Evolutionary conservation across 2,113 vertebrate genomes (phyloP).

Genomic region (Indri indri): DNA sequence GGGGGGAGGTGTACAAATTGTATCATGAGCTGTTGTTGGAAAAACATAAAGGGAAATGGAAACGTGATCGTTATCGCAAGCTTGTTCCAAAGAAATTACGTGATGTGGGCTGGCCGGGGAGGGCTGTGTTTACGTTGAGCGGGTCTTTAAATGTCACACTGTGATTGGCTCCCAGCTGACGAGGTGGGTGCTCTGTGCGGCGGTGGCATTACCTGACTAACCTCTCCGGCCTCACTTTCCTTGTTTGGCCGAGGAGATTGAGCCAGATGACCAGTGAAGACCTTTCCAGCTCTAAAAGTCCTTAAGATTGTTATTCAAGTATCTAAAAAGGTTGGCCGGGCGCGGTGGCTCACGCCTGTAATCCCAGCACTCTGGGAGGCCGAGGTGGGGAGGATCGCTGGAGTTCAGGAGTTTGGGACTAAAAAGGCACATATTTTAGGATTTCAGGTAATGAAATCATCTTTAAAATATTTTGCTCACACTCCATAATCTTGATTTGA

Average conservation of each 20-base stretch:
- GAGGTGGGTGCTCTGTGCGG: neutral
- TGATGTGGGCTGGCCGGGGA: neutral
- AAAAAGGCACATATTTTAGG: neutral
- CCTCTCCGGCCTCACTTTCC: neutral
- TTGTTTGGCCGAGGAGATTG: neutral
- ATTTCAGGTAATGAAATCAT: neutral
- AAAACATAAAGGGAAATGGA: slow-evolving; percentile 61
- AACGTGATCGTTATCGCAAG: slow-evolving; percentile 54
- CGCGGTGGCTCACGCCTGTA: too few species aligned
- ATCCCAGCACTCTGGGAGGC: too few species aligned
- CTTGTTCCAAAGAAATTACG: slow-evolving; percentile 53
- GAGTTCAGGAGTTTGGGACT: too few species aligned
- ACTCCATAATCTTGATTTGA: neutral
- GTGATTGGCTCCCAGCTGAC: neutral
- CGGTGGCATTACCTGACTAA: neutral
- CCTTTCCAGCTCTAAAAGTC: neutral
- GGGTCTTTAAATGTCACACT: slow-evolving; percentile 7
- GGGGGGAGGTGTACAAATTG: slow-evolving; percentile 37
- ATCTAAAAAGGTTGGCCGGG: neutral
- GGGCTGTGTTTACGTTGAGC: neutral
- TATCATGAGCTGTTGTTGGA: slow-evolving; percentile 45
- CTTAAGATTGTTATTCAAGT: neutral
- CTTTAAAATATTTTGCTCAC: neutral
- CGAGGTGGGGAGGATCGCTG: too few species aligned
- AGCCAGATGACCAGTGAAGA: neutral